phyloP scores from a whole-genome alignment of 2,113 vertebrate genomes.

The Cardinalis cardinalis region DNA sequence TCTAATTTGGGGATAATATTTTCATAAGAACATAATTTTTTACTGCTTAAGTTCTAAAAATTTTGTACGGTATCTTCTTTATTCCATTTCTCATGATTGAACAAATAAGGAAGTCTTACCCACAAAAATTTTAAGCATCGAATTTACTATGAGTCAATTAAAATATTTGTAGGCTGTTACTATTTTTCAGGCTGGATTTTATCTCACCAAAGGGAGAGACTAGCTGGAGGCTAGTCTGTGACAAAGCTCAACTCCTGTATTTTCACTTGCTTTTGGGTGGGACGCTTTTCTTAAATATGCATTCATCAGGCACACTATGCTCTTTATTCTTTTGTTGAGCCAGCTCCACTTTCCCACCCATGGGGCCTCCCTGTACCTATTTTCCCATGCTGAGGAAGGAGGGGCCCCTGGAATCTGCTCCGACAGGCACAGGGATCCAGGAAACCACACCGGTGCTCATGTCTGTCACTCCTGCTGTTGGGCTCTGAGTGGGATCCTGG shows the following conservation, averaged over 20 bases:
- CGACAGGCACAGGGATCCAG: not conserved
- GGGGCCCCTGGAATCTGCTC: conserved; percentile 36
- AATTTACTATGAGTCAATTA: not conserved
- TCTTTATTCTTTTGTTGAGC: conserved; percentile 37
- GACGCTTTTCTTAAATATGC: not conserved
- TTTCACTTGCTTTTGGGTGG: conserved; percentile 28
- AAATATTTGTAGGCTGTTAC: conserved; percentile 17
- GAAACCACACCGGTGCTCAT: fast-evolving
- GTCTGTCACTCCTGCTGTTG: not conserved
- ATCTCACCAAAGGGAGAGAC: not conserved
- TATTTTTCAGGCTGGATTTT: conserved; percentile 17
- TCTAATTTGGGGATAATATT: not conserved
- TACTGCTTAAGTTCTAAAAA: not conserved
- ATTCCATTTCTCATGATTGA: not conserved
- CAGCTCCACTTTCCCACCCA: not conserved
- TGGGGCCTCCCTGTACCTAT: not conserved
- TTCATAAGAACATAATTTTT: not conserved
- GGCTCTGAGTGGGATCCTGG: not conserved
- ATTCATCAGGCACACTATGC: not conserved
- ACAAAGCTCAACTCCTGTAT: not conserved
- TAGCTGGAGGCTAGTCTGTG: conserved; percentile 24
- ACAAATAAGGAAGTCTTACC: not conserved
- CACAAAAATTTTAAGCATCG: not conserved
- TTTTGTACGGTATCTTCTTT: not conserved
- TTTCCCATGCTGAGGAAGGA: conserved; percentile 30